Evolutionary conservation across 2,113 vertebrate species (phyloP).

Genomic region (Stigmatopora nigra): DNA sequence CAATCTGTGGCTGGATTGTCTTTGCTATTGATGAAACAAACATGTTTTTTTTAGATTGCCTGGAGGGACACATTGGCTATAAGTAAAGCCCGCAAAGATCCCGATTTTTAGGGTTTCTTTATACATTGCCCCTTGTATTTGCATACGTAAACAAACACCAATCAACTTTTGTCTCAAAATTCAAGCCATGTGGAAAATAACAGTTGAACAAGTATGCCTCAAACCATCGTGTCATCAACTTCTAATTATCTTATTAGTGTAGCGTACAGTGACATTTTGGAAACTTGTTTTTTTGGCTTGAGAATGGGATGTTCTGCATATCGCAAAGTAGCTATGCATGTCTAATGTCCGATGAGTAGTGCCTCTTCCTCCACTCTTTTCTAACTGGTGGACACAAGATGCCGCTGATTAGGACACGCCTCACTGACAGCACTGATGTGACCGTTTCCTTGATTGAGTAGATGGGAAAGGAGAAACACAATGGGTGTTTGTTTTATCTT

Average conservation of each 20-base stretch:
- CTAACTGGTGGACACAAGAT: conserved; percentile 43
- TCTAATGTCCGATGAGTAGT: neutral
- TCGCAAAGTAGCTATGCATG: neutral
- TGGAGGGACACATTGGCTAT: neutral
- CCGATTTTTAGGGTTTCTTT: no score
- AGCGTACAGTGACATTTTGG: no score
- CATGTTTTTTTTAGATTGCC: neutral
- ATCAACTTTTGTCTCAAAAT: no score
- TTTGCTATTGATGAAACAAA: neutral
- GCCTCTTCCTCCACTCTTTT: conserved; percentile 17
- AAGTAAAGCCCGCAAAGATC: no score
- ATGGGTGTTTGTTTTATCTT: conserved; percentile 60
- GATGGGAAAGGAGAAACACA: conserved; percentile 56
- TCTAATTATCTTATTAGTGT: no score
- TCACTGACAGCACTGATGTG: conserved; percentile 57
- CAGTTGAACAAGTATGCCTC: no score
- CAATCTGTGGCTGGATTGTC: neutral
- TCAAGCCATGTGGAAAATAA: no score
- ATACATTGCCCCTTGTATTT: no score
- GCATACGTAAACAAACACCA: no score
- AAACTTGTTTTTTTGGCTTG: no score
- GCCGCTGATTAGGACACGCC: conserved; percentile 43
- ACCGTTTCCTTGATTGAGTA: conserved; percentile 57
- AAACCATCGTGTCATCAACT: no score
- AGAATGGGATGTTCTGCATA: no score